Evolutionary conservation across 2,113 vertebrate species (phyloP).

Genomic region (Chelonoidis abingdonii): DNA sequence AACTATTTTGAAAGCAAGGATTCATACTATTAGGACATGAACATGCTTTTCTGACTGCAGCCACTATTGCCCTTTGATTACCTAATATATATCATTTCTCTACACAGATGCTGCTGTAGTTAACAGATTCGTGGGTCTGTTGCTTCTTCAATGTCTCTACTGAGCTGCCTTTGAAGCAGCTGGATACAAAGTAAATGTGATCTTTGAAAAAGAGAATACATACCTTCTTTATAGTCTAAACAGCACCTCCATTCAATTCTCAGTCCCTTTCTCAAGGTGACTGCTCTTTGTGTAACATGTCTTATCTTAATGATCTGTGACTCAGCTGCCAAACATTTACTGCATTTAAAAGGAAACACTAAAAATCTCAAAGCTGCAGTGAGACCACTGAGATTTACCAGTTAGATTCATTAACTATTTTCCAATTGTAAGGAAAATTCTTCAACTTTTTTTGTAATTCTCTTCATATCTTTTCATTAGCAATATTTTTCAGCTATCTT

Average conservation of each 20-base stretch:
- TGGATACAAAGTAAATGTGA: conserved; percentile 34
- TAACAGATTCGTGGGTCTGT: not conserved
- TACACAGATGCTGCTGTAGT: not conserved
- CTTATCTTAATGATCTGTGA: conserved; percentile 55
- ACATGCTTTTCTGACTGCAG: not conserved
- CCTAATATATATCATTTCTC: not conserved
- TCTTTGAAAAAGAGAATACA: conserved; percentile 15
- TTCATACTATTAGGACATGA: not conserved
- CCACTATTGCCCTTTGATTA: not conserved
- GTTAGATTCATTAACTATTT: conserved; percentile 63
- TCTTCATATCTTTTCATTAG: conserved; percentile 9
- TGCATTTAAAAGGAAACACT: conserved; percentile 65
- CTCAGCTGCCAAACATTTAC: conserved; percentile 46
- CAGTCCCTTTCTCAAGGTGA: conserved; percentile 54
- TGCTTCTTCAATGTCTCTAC: not conserved
- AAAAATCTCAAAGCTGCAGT: conserved; percentile 45
- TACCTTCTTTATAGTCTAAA: conserved; percentile 58
- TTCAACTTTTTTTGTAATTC: conserved; percentile 4
- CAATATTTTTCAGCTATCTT: conserved; percentile 14
- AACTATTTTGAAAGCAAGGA: not conserved
- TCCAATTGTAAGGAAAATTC: conserved; percentile 40
- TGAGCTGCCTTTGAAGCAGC: not conserved
- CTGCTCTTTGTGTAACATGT: conserved; percentile 49
- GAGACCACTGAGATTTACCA: conserved; percentile 45
- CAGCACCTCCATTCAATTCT: conserved; percentile 50